Evolutionary conservation across 2,888 invertebrate genomes (phyloP), one percentile per base, ranked within the genome.

Genomic region (Chrysopilus asiliformis): DNA sequence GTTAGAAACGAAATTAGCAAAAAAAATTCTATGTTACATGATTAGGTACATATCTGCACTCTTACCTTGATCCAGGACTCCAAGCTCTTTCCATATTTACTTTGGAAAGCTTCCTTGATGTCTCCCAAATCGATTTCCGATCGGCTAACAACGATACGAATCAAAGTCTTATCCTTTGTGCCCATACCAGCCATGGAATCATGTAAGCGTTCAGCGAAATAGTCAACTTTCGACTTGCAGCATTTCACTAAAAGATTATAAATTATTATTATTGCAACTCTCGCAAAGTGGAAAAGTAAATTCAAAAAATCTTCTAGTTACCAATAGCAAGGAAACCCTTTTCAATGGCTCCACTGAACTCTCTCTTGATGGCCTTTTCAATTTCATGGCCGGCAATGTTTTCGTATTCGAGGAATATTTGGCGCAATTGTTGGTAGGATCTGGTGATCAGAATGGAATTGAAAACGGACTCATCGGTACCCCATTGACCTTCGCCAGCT

Each of bases 121-220:
- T 89, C 87, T 38, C 85, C 87, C 53, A 93, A 72, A 64, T 93
- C 93, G 50, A 89, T 86, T 70, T 90, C 85, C 38, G 84, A 82
- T 59, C 90, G 78, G 49, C 89, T 85, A 37, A 91, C 90, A 46
- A 91, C 66, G 52, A 94, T 86, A 58, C 93, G 80, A 56, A 93
- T 90, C 49, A 94, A 69, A 41, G 89, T 86, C 59, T 83, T 82
- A 61, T 94, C 91, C 56, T 84, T 87, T 44, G 93, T 93, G 19
- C 74, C 64, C 52, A 87, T 52, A 30, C 94, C 93, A 60, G 83
- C 80, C 90, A 94, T 90, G 46, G 85, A 78, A 44, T 84, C 78
- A 61, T 91, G 79, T 27, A 94, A 70, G 49, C 89, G 78, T 60
- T 89, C 86, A 25, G 93, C 91, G 60, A 91, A 93, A 68, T 83